Evolutionary conservation across 2,113 vertebrate species (phyloP), one percentile per base, ranked within the genome.

Genomic region (Sander lucioperca): DNA sequence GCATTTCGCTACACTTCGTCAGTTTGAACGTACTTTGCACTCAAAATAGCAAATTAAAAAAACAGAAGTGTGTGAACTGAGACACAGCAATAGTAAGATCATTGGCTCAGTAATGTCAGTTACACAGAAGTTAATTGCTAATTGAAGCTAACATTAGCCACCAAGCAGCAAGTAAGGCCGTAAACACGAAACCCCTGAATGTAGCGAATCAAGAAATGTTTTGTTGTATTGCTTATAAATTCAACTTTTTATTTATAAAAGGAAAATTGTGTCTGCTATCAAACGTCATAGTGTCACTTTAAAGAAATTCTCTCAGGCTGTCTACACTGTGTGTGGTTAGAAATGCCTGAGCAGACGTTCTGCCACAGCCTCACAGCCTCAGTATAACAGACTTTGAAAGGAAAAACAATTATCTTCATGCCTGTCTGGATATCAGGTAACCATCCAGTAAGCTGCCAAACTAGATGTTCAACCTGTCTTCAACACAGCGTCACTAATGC

Each of bases 381-480:
- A 48, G 13, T 19, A 13, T 19, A 14, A 23, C 19, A 74, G 70
- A n/a, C 76, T 57, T 0, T 4, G 4, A 11, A 43, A 2, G 19
- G 19, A 27, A 64, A 58, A 65, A 58, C 10, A n/a, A 54, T 81
- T 25, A 64, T 57, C 54, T 54, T 39, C 11, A 21, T 59, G 16
- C 2, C 25, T 30, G 8, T 12, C 10, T 30, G 23, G 2, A 18
- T 51, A 77, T 75, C n/a, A 72, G 23, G 14, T 6, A 54, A 2
- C 2, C 21, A 62, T 0, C 18, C 30, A 30, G 21, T 1, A 63
- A 59, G 77, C 51, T 15, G 65, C 56, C 25, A 1, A 51, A 88
- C 81, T 23, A 4, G 79, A 83, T 80, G 1, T 57, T 77, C 82
- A 21, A 67, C 65, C 8, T 69, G 45, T 68, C 54, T 7, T 12